These are phyloP conservation scores for Plutella xylostella DNA, from an alignment of 2,888 invertebrate genomes.

Conservation along the genomic window DNA sequence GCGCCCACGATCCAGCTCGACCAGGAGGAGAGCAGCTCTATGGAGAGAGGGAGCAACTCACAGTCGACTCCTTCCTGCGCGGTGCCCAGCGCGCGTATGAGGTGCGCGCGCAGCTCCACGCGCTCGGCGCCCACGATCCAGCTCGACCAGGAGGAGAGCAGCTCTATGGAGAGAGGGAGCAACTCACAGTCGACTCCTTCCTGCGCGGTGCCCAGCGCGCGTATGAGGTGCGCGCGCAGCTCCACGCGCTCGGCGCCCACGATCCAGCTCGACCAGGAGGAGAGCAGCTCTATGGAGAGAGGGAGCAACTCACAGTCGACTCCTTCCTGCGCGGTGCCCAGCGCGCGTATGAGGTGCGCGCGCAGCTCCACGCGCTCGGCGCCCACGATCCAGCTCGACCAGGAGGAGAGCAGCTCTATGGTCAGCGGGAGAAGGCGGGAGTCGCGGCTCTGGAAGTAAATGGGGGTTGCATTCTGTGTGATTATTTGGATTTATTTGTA, in stretches of 20 bases:
- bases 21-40: constrained; percentile 58
- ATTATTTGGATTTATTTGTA: too few relatives aligned
- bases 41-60: constrained; percentile 31
- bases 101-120: constrained; percentile 32
- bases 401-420: constrained; percentile 54
- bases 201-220: constrained; percentile 28
- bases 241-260: constrained; percentile 22
- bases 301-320: neutral
- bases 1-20: constrained; percentile 26
- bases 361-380: constrained; percentile 30
- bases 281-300: constrained; percentile 55
- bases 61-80: constrained; percentile 19
- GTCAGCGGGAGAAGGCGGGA: constrained; percentile 40
- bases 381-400: constrained; percentile 31
- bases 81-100: constrained; percentile 35
- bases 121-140: constrained; percentile 25
- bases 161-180: constrained; percentile 49
- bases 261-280: constrained; percentile 39
- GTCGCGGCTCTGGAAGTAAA: constrained; percentile 33
- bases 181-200: constrained; percentile 18
- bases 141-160: constrained; percentile 47
- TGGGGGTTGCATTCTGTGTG: too few relatives aligned
- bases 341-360: constrained; percentile 35
- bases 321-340: constrained; percentile 28
- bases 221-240: constrained; percentile 39